A percentile compares a stretch with the other conserved stretches of the same genome.
Evolutionary conservation across 2,113 vertebrate species (phyloP).

Genomic region (Deroptyus accipitrinus): DNA sequence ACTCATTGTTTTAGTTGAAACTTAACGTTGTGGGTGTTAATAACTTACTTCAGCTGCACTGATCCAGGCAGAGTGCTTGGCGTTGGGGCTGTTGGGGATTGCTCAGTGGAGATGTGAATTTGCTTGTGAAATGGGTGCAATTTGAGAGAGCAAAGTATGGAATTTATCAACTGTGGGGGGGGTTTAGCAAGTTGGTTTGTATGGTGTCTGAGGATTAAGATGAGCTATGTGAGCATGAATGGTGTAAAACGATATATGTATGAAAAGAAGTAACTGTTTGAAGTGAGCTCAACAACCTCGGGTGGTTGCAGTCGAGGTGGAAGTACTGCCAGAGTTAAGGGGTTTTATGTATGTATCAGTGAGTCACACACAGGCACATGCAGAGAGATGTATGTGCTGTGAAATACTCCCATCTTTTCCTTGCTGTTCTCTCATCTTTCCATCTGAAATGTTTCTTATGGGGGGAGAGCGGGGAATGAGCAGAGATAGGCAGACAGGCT

Average conservation of each 20-base stretch:
- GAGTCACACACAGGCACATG: background rate
- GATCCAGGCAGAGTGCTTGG: background rate
- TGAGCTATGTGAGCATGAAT: background rate
- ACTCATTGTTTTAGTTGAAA: background rate
- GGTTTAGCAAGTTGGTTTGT: background rate
- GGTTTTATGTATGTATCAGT: background rate
- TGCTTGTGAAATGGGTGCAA: background rate
- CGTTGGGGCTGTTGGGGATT: background rate
- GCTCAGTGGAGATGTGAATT: background rate
- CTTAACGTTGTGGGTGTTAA: background rate
- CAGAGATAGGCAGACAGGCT: conserved; percentile 54
- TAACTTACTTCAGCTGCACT: background rate
- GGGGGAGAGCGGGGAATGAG: background rate
- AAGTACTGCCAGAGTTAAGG: background rate
- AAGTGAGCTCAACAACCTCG: background rate
- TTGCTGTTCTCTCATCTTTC: background rate
- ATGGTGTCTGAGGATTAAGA: background rate
- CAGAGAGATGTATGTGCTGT: accelerated
- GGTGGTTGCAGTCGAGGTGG: background rate
- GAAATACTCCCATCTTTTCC: background rate
- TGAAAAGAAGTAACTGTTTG: background rate
- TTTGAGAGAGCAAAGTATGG: background rate
- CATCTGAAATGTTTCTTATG: conserved; percentile 58
- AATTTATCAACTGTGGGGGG: background rate
- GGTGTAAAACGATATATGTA: background rate